Conservation (phyloP, 2,888 invertebrate genomes). For the Chloromyia formosa region DNA sequence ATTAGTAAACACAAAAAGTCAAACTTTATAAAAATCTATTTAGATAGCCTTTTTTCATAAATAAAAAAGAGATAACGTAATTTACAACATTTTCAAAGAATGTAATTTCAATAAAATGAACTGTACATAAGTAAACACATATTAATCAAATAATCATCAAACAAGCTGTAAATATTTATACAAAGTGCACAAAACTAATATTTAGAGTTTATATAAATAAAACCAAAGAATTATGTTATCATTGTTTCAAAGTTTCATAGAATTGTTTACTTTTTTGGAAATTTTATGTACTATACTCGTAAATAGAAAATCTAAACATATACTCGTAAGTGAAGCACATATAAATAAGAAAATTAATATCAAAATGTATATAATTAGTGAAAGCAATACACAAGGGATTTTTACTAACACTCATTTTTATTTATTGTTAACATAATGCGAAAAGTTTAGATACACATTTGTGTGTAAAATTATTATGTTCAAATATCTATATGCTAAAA, state of each 20-base stretch:
- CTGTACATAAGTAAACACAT: neutral
- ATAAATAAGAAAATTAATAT: neutral
- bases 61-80: neutral
- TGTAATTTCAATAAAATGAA: neutral
- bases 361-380: constrained; percentile 20
- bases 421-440: too few relatives aligned
- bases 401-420: constrained; percentile 25
- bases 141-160: too few relatives aligned
- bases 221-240: neutral
- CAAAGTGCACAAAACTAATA: too few relatives aligned
- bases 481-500: too few relatives aligned
- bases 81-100: neutral
- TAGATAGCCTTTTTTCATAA: constrained; percentile 41
- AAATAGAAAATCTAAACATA: neutral
- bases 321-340: neutral
- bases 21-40: constrained; percentile 15
- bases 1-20: constrained; percentile 4
- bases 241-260: neutral
- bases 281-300: constrained; percentile 3
- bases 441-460: too few relatives aligned
- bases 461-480: too few relatives aligned
- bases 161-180: too few relatives aligned
- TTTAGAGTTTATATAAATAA: neutral
- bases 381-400: constrained; percentile 35
- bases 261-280: constrained; percentile 3